Evolutionary conservation across 2,888 invertebrate genomes (phyloP), one percentile per base, ranked within the genome.

Genomic region (Phyto melanocephala): DNA sequence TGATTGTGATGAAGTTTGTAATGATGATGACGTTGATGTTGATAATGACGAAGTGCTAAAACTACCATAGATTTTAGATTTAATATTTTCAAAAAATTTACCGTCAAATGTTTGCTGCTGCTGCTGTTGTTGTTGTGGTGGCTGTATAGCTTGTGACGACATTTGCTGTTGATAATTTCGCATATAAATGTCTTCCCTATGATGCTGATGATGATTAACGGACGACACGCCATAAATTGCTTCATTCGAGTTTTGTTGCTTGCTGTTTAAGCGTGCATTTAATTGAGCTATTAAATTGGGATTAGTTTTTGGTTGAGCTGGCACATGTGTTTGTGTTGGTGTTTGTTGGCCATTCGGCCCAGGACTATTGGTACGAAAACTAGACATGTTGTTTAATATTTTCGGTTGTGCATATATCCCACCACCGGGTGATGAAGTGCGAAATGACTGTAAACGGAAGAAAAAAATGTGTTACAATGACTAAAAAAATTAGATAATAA

Each of bases 331-430:
- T 75, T 82, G 82, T 79, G 82, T 82, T 62, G 89, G 86, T 85
- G 87, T 80, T 82, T 89, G 86, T 60, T 84, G 79, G 11, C 89
- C 88, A 68, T 90, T 89, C 45, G 90, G 88, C 75, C 90, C 90
- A 40, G 90, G 90, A 84, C 90, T 90, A 17, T 84, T 83, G 56
- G 86, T 90, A 79, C 91, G 90, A 85, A 91, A 91, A 85, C 91
- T 91, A 56, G 91, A 91, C 90, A 91, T 90, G 85, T 88, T 91
- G 84, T 88, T 86, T 72, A 91, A 86, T 85, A 90, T 86, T 85
- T 92, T 91, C 33, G 91, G 92, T 85, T 92, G 91, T 63, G 91
- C 92, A 87, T 91, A 91, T 72, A 91, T 91, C 83, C 90, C 90
- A 42, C 90, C 45, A 81, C 90, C 35, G 78, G 90, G 90, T 79